Percentiles rank a stretch among this genome's conserved stretches.
Conservation (phyloP, 2,113 vertebrate genomes). For the Cyrtonyx montezumae region DNA sequence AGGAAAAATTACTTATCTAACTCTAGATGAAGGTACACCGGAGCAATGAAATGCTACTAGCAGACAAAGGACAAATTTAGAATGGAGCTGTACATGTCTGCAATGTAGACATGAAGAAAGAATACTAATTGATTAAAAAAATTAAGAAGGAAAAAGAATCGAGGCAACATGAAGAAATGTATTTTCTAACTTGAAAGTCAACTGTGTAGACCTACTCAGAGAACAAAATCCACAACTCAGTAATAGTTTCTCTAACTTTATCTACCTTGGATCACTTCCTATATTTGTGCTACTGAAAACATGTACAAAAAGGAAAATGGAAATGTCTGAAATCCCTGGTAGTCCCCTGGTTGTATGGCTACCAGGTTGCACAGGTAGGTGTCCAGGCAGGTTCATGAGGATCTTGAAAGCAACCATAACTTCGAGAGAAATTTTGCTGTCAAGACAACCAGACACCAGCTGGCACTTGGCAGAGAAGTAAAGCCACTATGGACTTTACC, state of each 20-base stretch:
- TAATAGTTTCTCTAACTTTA: not conserved
- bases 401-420: not conserved
- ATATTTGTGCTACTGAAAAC: not conserved
- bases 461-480: not conserved
- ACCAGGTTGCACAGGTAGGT: not conserved
- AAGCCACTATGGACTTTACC: not conserved
- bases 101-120: not conserved
- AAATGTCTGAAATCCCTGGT: not conserved
- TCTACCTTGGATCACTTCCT: not conserved
- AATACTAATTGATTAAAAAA: not conserved
- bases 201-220: not conserved
- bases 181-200: not conserved
- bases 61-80: not conserved
- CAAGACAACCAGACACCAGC: not conserved
- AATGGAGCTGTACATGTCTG: not conserved
- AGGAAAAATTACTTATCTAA: not conserved
- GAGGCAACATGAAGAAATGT: not conserved
- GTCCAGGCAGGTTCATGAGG: not conserved
- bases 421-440: not conserved
- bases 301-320: not conserved
- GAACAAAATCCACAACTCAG: not conserved
- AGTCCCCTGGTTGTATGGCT: not conserved
- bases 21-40: not conserved
- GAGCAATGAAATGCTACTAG: not conserved
- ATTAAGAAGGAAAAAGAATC: not conserved